phyloP scores from a whole-genome alignment of 92 coral and sea anemone species.

The Parazoanthus swiftii region DNA sequence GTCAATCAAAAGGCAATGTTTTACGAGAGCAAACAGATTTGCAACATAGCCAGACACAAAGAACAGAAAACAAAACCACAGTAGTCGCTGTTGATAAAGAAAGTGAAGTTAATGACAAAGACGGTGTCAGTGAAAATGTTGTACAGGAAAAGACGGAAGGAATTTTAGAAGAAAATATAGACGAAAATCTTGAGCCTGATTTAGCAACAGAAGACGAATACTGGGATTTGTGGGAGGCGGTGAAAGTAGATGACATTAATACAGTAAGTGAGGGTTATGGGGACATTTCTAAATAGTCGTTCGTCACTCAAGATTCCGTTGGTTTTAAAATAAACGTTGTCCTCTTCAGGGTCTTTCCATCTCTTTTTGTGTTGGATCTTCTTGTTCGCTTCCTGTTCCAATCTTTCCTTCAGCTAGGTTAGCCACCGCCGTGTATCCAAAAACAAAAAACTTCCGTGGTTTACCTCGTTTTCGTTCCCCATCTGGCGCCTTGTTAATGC shows the following conservation, averaged over 20 bases:
- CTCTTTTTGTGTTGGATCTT: too few relatives aligned
- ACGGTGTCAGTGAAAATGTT: not conserved
- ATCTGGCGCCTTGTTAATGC: too few relatives aligned
- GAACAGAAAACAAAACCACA: not conserved
- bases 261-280: conserved; percentile 48
- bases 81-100: not conserved
- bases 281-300: too few relatives aligned
- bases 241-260: conserved; percentile 77
- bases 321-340: not conserved
- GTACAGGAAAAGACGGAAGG: not conserved
- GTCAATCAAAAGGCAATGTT: not conserved
- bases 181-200: conserved; percentile 50
- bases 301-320: not conserved
- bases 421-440: too few relatives aligned
- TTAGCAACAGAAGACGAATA: conserved; percentile 84
- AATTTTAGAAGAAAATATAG: conserved; percentile 11
- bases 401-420: too few relatives aligned
- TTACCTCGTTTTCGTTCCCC: too few relatives aligned
- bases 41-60: not conserved
- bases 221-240: conserved; percentile 93
- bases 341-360: too few relatives aligned
- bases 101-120: not conserved
- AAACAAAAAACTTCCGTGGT: too few relatives aligned
- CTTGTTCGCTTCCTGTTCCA: too few relatives aligned
- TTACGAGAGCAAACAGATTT: not conserved